A percentile compares a stretch with the other conserved stretches of the same genome.
phyloP scores from a whole-genome alignment of 2,113 vertebrate genomes.

The Ameiurus melas region DNA sequence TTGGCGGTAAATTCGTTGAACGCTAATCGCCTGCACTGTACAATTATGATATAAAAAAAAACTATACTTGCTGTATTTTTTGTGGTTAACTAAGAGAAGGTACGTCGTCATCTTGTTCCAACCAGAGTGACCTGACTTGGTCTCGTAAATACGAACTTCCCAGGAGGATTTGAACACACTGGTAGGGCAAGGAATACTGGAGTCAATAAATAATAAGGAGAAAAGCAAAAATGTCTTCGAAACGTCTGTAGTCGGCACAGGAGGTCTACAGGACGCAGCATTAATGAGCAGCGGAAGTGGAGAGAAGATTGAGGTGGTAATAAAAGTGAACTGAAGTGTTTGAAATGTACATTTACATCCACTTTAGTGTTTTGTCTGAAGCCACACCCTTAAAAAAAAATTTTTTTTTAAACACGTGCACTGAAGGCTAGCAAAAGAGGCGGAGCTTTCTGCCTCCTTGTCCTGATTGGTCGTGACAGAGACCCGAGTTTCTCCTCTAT shows the following conservation, averaged over 20 bases:
- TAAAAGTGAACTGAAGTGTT: neutral
- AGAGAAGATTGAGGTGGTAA: neutral
- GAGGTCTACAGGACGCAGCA: neutral
- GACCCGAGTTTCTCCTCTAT: neutral
- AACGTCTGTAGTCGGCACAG: neutral
- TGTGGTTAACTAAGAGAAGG: too few species aligned
- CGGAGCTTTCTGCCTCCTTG: neutral
- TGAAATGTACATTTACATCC: neutral
- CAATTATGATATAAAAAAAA: too few species aligned
- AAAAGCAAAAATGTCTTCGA: neutral
- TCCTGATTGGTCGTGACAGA: neutral
- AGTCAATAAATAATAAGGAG: neutral
- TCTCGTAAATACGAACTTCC: too few species aligned
- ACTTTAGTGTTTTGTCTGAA: neutral
- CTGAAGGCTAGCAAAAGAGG: neutral
- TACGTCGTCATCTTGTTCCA: too few species aligned
- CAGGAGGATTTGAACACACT: too few species aligned
- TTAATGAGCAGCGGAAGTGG: neutral
- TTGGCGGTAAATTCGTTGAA: too few species aligned
- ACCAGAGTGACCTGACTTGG: too few species aligned
- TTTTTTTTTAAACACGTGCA: too few species aligned
- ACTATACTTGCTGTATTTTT: too few species aligned
- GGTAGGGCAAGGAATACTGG: neutral
- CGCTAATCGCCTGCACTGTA: too few species aligned
- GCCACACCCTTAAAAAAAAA: neutral